Conservation (phyloP, 2,797 vertebrate species). For the Megaceryle alcyon region DNA sequence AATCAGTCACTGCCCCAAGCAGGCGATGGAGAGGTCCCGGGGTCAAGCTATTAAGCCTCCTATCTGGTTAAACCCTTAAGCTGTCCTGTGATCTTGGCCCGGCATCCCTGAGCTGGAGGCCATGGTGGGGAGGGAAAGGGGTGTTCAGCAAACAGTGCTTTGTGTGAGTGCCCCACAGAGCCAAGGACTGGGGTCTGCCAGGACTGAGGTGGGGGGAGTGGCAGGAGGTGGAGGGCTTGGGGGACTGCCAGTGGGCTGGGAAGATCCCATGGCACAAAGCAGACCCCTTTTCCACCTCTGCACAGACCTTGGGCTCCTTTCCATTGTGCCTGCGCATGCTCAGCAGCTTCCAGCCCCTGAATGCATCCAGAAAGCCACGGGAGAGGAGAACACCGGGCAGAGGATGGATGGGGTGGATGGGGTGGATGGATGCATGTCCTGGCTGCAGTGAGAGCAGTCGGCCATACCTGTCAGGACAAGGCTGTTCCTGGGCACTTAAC, state of each 20-base stretch:
- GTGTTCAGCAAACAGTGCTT: neutral
- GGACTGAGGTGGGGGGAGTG: neutral
- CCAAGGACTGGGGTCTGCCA: neutral
- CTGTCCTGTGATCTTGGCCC: neutral
- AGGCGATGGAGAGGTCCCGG: neutral
- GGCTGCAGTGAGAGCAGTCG: neutral
- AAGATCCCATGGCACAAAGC: neutral
- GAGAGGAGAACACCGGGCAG: neutral
- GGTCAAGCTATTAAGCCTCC: constrained; percentile 30
- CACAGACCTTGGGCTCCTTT: neutral
- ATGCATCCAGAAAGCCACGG: neutral
- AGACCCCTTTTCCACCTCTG: neutral
- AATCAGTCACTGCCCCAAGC: neutral
- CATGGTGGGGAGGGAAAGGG: neutral
- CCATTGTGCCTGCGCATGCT: neutral
- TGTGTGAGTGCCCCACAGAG: neutral
- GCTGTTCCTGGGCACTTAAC: neutral
- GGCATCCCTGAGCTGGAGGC: neutral
- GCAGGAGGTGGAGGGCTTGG: neutral
- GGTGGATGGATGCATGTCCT: neutral
- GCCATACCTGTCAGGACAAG: neutral
- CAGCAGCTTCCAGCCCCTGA: neutral
- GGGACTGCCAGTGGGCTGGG: neutral
- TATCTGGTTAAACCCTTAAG: neutral
- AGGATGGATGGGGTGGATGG: neutral